A percentile compares a stretch with the other conserved stretches of the same genome.
Evolutionary conservation across 2,113 vertebrate genomes (phyloP).

Genomic region (Platysteira castanea): DNA sequence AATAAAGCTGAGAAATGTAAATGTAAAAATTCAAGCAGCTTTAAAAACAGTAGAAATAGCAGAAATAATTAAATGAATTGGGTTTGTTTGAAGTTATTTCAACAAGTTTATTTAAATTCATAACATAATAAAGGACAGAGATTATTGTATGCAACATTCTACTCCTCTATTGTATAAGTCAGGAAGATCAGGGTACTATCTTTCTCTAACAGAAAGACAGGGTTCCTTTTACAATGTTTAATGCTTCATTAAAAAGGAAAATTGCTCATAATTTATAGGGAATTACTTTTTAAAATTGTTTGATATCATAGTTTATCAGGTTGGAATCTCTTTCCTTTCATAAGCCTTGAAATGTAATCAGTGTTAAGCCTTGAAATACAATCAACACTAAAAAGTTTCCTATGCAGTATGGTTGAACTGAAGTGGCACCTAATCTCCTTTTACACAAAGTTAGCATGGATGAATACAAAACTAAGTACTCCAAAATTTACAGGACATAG

Average conservation of each 20-base stretch:
- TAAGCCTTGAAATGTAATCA: not conserved
- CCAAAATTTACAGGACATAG: not conserved
- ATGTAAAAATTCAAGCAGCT: not conserved
- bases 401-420: not conserved
- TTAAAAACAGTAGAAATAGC: not conserved
- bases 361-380: not conserved
- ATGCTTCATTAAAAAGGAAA: not conserved
- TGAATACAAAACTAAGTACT: not conserved
- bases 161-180: not conserved
- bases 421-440: not conserved
- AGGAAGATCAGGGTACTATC: not conserved
- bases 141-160: not conserved
- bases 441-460: not conserved
- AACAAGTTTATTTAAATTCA: not conserved
- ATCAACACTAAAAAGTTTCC: not conserved
- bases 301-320: not conserved
- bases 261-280: not conserved
- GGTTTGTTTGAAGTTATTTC: not conserved
- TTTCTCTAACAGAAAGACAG: not conserved
- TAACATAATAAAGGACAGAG: not conserved
- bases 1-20: not conserved
- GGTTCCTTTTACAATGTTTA: not conserved
- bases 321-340: not conserved
- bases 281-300: not conserved
- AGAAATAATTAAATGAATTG: not conserved